phyloP scores from a whole-genome alignment of 1,140 invertebrate species.

The Thrips palmi region DNA sequence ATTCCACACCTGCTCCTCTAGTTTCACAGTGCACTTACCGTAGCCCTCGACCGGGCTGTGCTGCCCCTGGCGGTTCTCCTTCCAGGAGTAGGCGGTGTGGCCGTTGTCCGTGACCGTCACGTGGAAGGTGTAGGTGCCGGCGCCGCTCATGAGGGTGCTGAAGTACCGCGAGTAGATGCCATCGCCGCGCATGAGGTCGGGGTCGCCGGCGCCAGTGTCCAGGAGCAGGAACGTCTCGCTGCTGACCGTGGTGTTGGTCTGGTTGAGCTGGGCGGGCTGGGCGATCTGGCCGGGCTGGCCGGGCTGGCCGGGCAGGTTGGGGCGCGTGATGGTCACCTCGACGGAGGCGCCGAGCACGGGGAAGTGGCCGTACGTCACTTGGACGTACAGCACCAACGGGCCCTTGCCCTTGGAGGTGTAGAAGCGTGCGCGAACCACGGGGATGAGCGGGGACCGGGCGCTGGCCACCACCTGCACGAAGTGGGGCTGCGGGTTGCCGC shows the following conservation, averaged over 20 bases:
- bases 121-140: slow-evolving; percentile 31
- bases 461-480: slow-evolving; percentile 32
- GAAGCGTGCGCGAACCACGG: slow-evolving; percentile 23
- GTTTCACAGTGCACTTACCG: no score
- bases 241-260: slow-evolving; percentile 22
- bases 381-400: slow-evolving; percentile 26
- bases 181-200: slow-evolving; percentile 41
- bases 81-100: slow-evolving; percentile 28
- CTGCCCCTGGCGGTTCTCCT: no score
- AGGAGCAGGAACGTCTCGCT: slow-evolving; percentile 28
- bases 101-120: slow-evolving; percentile 27
- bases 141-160: slow-evolving; percentile 24
- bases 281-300: no score
- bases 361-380: slow-evolving; percentile 30
- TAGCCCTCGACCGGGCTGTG: no score
- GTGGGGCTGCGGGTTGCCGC: slow-evolving; percentile 35
- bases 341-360: slow-evolving; percentile 31
- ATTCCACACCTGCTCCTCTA: no score
- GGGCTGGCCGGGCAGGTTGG: slow-evolving; percentile 23
- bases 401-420: slow-evolving; percentile 21
- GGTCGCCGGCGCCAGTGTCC: slow-evolving; percentile 41
- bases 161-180: slow-evolving; percentile 45
- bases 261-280: no score
- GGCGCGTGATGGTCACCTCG: slow-evolving; percentile 25
- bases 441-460: slow-evolving; percentile 21